Percentiles rank a stretch among this genome's conserved stretches.
phyloP scores from a whole-genome alignment of 2,888 invertebrate species.

The Diaperis boleti region DNA sequence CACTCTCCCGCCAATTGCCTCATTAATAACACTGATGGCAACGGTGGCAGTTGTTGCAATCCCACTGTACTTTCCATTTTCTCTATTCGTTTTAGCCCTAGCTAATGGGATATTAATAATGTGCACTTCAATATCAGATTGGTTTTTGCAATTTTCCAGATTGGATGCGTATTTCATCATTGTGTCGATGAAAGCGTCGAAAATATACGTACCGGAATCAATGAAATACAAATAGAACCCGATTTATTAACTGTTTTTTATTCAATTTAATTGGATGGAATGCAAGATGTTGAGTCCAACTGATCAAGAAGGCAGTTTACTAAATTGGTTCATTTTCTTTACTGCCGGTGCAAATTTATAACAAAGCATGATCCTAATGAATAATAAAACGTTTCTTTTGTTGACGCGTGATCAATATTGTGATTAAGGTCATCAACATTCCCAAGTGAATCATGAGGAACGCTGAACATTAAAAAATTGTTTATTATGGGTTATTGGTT shows the following conservation, averaged over 20 bases:
- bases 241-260: slow-evolving; percentile 16
- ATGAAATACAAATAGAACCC: slow-evolving; percentile 18
- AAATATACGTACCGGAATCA: slow-evolving; percentile 11
- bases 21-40: no score
- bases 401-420: background rate
- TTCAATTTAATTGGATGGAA: slow-evolving; percentile 18
- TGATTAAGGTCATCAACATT: slow-evolving; percentile 28
- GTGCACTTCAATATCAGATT: slow-evolving; percentile 19
- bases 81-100: background rate
- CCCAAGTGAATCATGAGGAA: background rate
- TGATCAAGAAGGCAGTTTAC: slow-evolving; percentile 18
- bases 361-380: slow-evolving; percentile 5
- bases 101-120: slow-evolving; percentile 34
- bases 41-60: no score
- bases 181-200: background rate
- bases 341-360: slow-evolving; percentile 24
- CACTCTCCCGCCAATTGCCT: no score
- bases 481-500: background rate
- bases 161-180: slow-evolving; percentile 24
- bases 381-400: slow-evolving; percentile 1
- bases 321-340: slow-evolving; percentile 18
- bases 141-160: slow-evolving; percentile 31
- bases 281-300: background rate
- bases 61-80: slow-evolving; percentile 2
- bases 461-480: background rate